Evolutionary conservation across 2,888 invertebrate genomes (phyloP), one percentile per base, ranked within the genome.

Genomic region (Rhodophaea formosa): DNA sequence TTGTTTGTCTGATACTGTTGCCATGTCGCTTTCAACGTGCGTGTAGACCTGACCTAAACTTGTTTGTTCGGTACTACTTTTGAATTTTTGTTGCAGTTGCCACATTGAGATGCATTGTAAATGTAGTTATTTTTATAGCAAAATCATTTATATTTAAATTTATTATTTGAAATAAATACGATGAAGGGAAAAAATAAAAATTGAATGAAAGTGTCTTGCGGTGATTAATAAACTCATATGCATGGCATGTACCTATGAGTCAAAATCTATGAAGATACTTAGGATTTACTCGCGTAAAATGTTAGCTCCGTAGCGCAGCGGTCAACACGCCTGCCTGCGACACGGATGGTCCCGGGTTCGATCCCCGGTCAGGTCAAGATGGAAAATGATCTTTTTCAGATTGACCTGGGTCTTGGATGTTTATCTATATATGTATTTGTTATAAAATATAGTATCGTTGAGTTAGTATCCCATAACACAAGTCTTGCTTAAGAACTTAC

Each of bases 1-100:
- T 77, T 79, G 78, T 66, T 80, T 81, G 78, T 77, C 75, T 67
- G 71, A 76, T 81, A 80, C 82, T 81, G 84, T 83, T 84, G 83
- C 82, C 73, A 68, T 56, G 56, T 17, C 53, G 53, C 44, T 44
- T 44, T 30, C 32, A 44, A 16, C 30, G 35, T 45, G 54, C 15
- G 23, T 53, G 43, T 35, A 32, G 32, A 17, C 17, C 35, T 51
- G 16, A 35, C 35, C 17, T 16, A 35, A 51, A 51, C 51, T 12
- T 39, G 51, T 51, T 51, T 49, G 29, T 7, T 51, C 12, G 35
- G 35, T 51, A 15, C 51, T 12, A 35, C 35, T 51, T 51, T 51
- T 51, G 6, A 14, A 7, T 30, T 1, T 14, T 49, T 29, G 29
- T 47, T 49, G 29, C 29, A 14, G 30, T 30, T 49, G 14, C 30